Base-by-base conservation (phyloP, 1,140 invertebrate species). In the Cardiocondyla obscurior region DNA sequence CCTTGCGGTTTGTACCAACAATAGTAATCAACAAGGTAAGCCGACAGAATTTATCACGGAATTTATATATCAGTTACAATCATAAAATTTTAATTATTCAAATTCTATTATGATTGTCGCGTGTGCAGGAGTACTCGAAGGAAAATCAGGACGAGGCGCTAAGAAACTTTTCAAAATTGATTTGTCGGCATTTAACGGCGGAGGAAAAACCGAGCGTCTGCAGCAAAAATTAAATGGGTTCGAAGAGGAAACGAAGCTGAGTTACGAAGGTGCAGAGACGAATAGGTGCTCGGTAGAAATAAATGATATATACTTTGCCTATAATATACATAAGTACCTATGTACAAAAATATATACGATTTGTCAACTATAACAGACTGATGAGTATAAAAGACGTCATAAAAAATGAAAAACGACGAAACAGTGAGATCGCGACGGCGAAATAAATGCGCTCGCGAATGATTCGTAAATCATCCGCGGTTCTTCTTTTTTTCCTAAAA, bases 1-100 rank as follows among this genome's bases (percentile, higher is more conserved):
- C 91, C 0, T 90, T 96, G 0, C 86, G 91, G 22, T 96, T 96
- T 84, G 96, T 96, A 1, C 96, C 96, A 0, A 96, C 96, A 30
- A 92, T 96, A 49, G 90, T 95, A 3, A 94, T 95, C 44, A 95
- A 96, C 84, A 94, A 85, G 55, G 93, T 93, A 64, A 93, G 91
- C 86, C n/a, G n/a, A n/a, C n/a, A n/a, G n/a, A n/a, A n/a, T n/a
- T n/a, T n/a, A n/a, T n/a, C n/a, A n/a, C n/a, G n/a, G n/a, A n/a
- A n/a, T n/a, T n/a, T n/a, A n/a, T n/a, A n/a, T n/a, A n/a, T n/a
- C n/a, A n/a, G n/a, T n/a, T n/a, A n/a, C n/a, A n/a, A n/a, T n/a
- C n/a, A n/a, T n/a, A n/a, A n/a, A n/a, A n/a, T n/a, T n/a, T n/a
- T n/a, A n/a, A n/a, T n/a, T n/a, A n/a, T n/a, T n/a, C 16, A 51